Percentiles rank a stretch among this genome's conserved stretches.
Conservation (phyloP, 2,113 vertebrate species). For the Dipodomys stephensi region DNA sequence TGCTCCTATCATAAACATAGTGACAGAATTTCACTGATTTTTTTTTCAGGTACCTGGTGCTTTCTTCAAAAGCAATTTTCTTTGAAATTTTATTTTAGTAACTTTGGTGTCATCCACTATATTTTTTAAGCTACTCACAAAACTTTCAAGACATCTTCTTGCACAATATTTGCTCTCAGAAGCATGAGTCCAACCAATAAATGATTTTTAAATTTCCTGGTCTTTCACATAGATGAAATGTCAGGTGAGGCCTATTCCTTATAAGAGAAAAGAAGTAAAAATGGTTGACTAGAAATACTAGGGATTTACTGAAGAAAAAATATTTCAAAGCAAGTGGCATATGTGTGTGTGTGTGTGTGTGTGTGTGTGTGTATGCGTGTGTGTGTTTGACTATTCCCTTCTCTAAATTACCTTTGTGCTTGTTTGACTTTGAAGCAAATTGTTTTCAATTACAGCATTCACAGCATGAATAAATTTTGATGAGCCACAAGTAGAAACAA, state of each 20-base stretch:
- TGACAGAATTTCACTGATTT: not conserved
- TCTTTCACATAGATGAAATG: constrained; percentile 14
- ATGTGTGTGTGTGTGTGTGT: too few species aligned
- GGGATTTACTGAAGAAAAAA: not conserved
- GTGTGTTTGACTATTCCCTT: not conserved
- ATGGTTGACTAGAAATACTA: not conserved
- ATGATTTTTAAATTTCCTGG: not conserved
- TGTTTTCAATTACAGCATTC: not conserved
- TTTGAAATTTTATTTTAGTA: constrained; percentile 1
- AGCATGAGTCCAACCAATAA: constrained; percentile 31
- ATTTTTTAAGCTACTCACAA: not conserved
- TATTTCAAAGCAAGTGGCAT: not conserved
- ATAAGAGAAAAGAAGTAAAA: not conserved
- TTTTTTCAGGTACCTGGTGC: not conserved
- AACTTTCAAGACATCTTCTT: constrained; percentile 7
- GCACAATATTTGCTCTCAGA: not conserved
- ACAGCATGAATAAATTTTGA: constrained; percentile 26
- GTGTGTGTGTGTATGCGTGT: not conserved
- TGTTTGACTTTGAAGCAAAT: constrained; percentile 37
- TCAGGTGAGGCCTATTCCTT: not conserved
- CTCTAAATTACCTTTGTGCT: not conserved
- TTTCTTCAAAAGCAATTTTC: not conserved
- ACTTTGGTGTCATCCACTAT: not conserved
- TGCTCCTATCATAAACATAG: not conserved
- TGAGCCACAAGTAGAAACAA: not conserved